Conservation (phyloP, 2,888 invertebrate genomes). For the Cepaea hortensis region DNA sequence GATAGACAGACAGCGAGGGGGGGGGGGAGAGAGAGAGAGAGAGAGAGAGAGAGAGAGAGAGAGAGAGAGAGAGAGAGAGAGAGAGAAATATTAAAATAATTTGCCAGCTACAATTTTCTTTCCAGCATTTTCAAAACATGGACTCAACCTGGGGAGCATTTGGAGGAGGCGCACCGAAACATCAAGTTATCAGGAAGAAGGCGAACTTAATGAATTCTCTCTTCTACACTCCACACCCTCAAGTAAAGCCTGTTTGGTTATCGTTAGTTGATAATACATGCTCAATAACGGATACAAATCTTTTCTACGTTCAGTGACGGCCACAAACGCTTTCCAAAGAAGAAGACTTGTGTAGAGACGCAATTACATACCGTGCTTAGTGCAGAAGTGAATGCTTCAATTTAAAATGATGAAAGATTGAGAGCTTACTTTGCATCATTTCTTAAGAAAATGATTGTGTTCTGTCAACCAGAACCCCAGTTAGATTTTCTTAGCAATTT, state of each 20-base stretch:
- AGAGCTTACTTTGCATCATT: too few species aligned
- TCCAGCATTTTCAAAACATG: constrained; percentile 59
- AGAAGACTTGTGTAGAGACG: too few species aligned
- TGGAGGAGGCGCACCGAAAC: constrained; percentile 65
- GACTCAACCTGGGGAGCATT: constrained; percentile 59
- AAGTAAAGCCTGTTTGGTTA: neutral
- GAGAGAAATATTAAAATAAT: too few species aligned
- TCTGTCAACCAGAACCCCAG: too few species aligned
- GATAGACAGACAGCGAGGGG: too few species aligned
- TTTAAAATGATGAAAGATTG: neutral
- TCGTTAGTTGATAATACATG: neutral
- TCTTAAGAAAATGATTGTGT: too few species aligned
- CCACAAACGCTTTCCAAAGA: neutral
- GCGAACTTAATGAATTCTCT: constrained; percentile 53
- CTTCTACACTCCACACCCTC: constrained; percentile 38
- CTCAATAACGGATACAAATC: too few species aligned
- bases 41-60: too few species aligned
- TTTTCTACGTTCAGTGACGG: neutral
- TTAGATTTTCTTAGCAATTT: too few species aligned
- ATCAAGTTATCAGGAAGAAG: constrained; percentile 51
- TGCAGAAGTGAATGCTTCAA: neutral
- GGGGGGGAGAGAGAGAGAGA: too few species aligned
- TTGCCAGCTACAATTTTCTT: neutral
- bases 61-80: too few species aligned
- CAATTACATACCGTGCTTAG: too few species aligned